These are phyloP conservation scores for Reticulitermes lucifugus DNA, from an alignment of 2,888 invertebrate species.

Conservation along the genomic window DNA sequence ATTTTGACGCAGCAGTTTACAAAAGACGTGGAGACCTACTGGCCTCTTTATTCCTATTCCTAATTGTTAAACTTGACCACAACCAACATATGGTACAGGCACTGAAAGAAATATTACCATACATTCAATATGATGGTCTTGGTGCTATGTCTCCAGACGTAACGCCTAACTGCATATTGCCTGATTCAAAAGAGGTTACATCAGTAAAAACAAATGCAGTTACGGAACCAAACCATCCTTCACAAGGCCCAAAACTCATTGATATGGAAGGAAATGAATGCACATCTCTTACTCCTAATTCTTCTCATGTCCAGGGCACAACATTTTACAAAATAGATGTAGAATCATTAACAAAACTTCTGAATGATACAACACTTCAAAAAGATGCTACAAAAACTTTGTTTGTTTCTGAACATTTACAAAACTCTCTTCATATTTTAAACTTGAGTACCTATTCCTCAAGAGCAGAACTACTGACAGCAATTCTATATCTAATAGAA, in stretches of 20 bases:
- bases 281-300: not conserved
- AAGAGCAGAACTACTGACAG: constrained; percentile 1
- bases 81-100: constrained; percentile 8
- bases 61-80: not conserved
- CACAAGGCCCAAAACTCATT: constrained; percentile 9
- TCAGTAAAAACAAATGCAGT: not conserved
- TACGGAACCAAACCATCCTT: too few relatives aligned
- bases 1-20: not conserved
- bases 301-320: not conserved
- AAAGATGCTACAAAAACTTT: not conserved
- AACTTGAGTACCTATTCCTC: not conserved
- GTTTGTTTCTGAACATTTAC: not conserved
- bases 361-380: not conserved
- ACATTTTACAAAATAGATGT: constrained; percentile 14
- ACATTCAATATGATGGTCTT: not conserved
- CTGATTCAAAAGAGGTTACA: not conserved
- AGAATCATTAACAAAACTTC: constrained; percentile 1
- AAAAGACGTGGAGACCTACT: constrained; percentile 21
- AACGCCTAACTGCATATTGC: not conserved
- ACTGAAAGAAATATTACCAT: constrained; percentile 19
- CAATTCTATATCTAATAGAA: constrained; percentile 1
- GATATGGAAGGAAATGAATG: constrained; percentile 12
- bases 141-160: constrained; percentile 1
- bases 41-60: not conserved
- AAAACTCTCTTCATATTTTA: not conserved